These are phyloP conservation scores for Noctua janthina DNA, from an alignment of 2,888 invertebrate species.

Conservation along the genomic window DNA sequence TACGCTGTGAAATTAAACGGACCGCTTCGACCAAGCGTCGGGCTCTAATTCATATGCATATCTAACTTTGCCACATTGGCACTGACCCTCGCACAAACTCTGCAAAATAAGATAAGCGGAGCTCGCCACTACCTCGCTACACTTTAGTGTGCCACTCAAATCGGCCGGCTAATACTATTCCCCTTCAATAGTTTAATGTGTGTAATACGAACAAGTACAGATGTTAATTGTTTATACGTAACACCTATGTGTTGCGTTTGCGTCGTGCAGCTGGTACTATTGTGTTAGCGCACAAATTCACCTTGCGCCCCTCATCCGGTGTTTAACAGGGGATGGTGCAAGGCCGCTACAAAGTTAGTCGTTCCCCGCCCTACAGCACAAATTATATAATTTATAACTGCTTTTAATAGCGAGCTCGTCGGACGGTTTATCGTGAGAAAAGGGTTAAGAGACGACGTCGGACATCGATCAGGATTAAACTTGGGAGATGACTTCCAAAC, in stretches of 20 bases:
- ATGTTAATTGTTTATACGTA: slow-evolving; percentile 74
- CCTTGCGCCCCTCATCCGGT: slow-evolving; percentile 77
- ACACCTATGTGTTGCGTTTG: slow-evolving; percentile 65
- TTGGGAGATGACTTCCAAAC: slow-evolving; percentile 71
- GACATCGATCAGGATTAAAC: slow-evolving; percentile 72
- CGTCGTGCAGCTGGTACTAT: slow-evolving; percentile 67
- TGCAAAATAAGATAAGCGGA: slow-evolving; percentile 72
- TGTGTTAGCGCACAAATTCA: slow-evolving; percentile 74
- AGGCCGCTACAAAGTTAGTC: slow-evolving; percentile 77
- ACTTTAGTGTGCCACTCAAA: slow-evolving; percentile 68
- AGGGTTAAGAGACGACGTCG: slow-evolving; percentile 63
- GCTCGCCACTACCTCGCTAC: slow-evolving; percentile 55
- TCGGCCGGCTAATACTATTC: slow-evolving; percentile 74
- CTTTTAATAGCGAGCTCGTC: slow-evolving; percentile 60
- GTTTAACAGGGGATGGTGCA: slow-evolving; percentile 73
- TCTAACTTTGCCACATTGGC: slow-evolving; percentile 79
- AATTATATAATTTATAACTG: slow-evolving; percentile 75
- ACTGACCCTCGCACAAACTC: slow-evolving; percentile 73
- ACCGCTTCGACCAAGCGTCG: slow-evolving; percentile 68
- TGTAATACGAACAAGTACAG: slow-evolving; percentile 72
- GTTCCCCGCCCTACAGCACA: slow-evolving; percentile 61
- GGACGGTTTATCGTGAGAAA: slow-evolving; percentile 75
- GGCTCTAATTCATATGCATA: slow-evolving; percentile 77
- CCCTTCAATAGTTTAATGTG: slow-evolving; percentile 73
- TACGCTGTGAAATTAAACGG: slow-evolving; percentile 83